phyloP scores from a whole-genome alignment of 2,888 invertebrate genomes.

The Dexiosoma caninum region DNA sequence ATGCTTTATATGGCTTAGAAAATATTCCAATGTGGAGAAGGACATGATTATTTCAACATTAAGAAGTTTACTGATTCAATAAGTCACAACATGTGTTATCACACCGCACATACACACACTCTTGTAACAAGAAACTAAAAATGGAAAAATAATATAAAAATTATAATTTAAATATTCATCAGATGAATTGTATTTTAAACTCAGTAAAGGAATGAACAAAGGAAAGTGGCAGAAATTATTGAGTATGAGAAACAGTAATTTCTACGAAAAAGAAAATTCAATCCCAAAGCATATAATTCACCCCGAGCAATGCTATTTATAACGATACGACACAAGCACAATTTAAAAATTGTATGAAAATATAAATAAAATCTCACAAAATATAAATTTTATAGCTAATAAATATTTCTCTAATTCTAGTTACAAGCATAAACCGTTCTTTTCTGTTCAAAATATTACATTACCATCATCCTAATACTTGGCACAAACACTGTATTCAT shows the following conservation, averaged over 20 bases:
- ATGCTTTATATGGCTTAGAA: background rate
- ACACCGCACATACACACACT: conserved; percentile 2
- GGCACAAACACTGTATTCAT: conserved; percentile 2
- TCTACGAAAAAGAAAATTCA: background rate
- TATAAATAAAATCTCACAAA: no score
- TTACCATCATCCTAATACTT: background rate
- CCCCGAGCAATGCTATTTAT: no score
- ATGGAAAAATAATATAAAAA: conserved; percentile 10
- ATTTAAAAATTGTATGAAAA: no score
- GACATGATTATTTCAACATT: conserved; percentile 25
- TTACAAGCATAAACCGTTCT: no score
- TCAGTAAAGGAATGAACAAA: conserved; percentile 9
- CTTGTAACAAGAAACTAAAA: background rate
- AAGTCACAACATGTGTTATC: conserved; percentile 46
- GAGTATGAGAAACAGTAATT: background rate
- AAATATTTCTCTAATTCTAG: no score
- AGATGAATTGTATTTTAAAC: conserved; percentile 26
- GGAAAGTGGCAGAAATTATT: background rate
- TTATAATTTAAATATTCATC: conserved; percentile 30
- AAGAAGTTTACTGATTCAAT: conserved; percentile 32
- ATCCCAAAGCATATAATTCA: no score
- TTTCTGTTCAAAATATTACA: background rate
- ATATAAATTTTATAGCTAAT: no score
- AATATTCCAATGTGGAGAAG: conserved; percentile 2
- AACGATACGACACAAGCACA: no score